Conservation (phyloP, 2,113 vertebrate genomes). For the Oophaga pumilio region DNA sequence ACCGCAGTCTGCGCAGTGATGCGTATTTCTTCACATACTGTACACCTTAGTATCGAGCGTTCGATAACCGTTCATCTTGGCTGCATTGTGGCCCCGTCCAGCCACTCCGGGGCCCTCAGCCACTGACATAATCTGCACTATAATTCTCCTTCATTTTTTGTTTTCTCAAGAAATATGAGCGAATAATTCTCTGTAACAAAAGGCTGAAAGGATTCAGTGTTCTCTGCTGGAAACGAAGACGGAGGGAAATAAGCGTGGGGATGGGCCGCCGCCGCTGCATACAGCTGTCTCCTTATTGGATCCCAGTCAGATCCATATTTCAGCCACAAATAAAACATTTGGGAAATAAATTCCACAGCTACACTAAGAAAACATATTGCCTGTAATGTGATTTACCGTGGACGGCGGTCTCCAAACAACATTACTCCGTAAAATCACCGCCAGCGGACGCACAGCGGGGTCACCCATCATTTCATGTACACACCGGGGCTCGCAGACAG, state of each 20-base stretch:
- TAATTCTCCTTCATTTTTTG: not conserved
- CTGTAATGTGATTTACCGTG: constrained; percentile 40
- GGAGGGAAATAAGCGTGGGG: not conserved
- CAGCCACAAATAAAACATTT: constrained; percentile 49
- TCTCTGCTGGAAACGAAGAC: not conserved
- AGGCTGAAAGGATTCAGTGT: not conserved
- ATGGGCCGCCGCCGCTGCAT: not conserved
- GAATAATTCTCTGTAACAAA: constrained; percentile 11
- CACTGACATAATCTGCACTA: not conserved
- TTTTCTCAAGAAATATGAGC: not conserved
- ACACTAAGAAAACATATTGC: constrained; percentile 48
- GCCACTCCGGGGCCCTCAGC: not conserved
- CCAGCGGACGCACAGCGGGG: not conserved
- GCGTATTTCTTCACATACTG: no score
- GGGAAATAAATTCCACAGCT: constrained; percentile 52
- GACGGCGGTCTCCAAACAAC: constrained; percentile 23
- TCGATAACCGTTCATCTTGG: not conserved
- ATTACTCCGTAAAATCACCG: constrained; percentile 29
- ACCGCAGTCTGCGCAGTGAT: no score
- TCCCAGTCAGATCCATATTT: constrained; percentile 34
- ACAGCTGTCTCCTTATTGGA: constrained; percentile 34
- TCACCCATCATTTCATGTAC: constrained; percentile 3
- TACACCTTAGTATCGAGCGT: not conserved
- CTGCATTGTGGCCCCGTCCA: not conserved
- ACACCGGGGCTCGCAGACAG: not conserved